phyloP scores from a whole-genome alignment of 2,888 invertebrate genomes.

The Octodonta nipae region DNA sequence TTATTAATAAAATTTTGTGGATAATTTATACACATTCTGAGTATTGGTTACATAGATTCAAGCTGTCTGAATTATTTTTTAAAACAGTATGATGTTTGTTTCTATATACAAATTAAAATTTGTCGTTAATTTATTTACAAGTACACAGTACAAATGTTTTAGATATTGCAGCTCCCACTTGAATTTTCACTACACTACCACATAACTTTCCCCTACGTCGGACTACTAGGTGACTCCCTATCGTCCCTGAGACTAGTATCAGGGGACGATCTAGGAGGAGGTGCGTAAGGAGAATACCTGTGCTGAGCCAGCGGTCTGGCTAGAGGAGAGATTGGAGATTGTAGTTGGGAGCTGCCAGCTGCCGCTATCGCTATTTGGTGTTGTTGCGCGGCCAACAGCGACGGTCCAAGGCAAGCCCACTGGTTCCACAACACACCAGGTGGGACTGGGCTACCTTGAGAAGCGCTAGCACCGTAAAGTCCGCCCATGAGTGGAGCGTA shows the following conservation, averaged over 20 bases:
- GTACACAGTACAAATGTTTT: not conserved
- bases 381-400: slow-evolving; percentile 47
- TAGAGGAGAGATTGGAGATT: slow-evolving; percentile 39
- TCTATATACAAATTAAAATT: not conserved
- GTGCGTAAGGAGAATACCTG: slow-evolving; percentile 46
- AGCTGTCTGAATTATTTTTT: not conserved
- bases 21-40: no score
- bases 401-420: slow-evolving; percentile 56
- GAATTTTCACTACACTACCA: no score
- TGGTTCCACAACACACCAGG: slow-evolving; percentile 54
- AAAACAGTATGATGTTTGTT: not conserved
- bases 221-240: slow-evolving; percentile 33
- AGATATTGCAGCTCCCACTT: not conserved
- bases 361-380: slow-evolving; percentile 43
- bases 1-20: no score
- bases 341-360: slow-evolving; percentile 41
- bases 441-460: slow-evolving; percentile 30
- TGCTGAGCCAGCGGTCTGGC: slow-evolving; percentile 43
- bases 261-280: slow-evolving; percentile 43
- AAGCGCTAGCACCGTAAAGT: slow-evolving; percentile 37
- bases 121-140: no score
- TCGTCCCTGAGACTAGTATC: slow-evolving; percentile 45
- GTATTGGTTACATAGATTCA: no score
- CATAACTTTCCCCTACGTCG: slow-evolving; percentile 27
- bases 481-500: slow-evolving; percentile 43